Base-by-base conservation (phyloP, 2,888 invertebrate species). In the Sycophila texana region DNA sequence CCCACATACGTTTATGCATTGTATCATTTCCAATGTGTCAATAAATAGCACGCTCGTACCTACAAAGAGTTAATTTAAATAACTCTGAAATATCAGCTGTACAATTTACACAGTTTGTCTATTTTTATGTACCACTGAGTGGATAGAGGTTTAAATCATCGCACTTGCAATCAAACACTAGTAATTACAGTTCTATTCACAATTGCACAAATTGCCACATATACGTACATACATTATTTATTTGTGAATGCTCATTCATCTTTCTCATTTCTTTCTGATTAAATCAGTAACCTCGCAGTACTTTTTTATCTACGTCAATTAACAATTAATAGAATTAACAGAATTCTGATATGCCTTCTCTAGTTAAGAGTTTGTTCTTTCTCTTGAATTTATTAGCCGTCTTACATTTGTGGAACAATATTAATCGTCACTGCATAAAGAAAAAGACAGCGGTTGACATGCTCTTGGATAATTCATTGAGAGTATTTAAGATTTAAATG, bases 331-430 rank as follows among this genome's bases (percentile, higher is more conserved):
- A 86, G 84, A 85, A 84, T 86, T 88, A 90, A 89, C 89, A 90
- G 85, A 87, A 86, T 85, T 89, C 85, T 90, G 90, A 90, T 90
- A 90, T 90, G 90, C 88, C 87, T 87, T 83, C 81, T 85, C 85
- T 83, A 84, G 76, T 73, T 57, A 61, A 80, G 55, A 67, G 58
- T 78, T 81, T 81, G 49, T 81, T 71, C 72, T 78, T 51, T 16
- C 65, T 30, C 39, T 63, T 49, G 47, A 14, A 73, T 79, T 81
- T 78, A 79, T 77, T 67, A 78, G 74, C 82, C 82, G 81, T 77
- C 79, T 84, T 83, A 80, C 72, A 82, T 77, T 77, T 77, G 65
- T 80, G 70, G 12, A 76, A 68, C 18, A 63, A 73, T 47, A 76
- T 73, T 49, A 61, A 22, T 57, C 16, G n/a, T 58, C 20, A 77